Evolutionary conservation across 2,113 vertebrate species (phyloP).

Genomic region (Elephas maximus): DNA sequence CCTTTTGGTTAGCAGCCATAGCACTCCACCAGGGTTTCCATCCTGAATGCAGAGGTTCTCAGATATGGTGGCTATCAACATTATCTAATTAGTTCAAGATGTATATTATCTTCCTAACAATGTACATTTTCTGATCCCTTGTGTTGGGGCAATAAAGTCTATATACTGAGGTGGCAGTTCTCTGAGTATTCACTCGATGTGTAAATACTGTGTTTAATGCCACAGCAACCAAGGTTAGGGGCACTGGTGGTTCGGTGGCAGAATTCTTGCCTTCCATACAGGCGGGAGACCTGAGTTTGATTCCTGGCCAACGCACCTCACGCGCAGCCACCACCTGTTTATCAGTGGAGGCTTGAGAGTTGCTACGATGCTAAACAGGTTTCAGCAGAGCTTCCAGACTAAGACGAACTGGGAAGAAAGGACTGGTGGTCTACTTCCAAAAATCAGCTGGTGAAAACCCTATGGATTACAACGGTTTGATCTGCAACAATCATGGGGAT

Average conservation of each 20-base stretch:
- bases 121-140: background rate
- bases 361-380: too few species aligned
- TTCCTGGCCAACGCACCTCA: background rate
- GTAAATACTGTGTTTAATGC: background rate
- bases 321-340: background rate
- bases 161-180: background rate
- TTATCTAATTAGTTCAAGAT: constrained; percentile 26
- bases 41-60: background rate
- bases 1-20: too few species aligned
- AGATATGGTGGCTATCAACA: background rate
- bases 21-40: too few species aligned
- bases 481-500: background rate
- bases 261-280: background rate
- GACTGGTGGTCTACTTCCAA: background rate
- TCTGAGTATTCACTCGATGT: background rate
- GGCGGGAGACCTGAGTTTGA: background rate
- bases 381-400: background rate
- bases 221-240: background rate
- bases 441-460: background rate
- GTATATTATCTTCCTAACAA: background rate
- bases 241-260: background rate
- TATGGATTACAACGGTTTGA: background rate
- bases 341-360: too few species aligned
- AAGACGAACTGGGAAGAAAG: background rate
- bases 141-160: background rate